These are phyloP conservation scores for Uloborus diversus DNA, from an alignment of 1,140 invertebrate species.

Conservation along the genomic window DNA sequence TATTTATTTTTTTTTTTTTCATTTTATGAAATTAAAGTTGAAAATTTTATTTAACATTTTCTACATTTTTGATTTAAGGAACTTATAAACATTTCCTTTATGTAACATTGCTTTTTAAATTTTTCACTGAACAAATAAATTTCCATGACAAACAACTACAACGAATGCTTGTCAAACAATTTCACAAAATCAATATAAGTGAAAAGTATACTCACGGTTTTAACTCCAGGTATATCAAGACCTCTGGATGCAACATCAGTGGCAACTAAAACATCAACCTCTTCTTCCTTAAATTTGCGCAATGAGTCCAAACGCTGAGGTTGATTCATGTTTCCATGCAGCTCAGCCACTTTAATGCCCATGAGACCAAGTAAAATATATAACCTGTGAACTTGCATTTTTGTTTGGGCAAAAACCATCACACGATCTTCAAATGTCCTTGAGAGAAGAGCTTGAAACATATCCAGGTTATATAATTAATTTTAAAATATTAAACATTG, in stretches of 20 bases:
- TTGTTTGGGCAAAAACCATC: conserved; percentile 97
- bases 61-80: too few relatives aligned
- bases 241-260: conserved; percentile 97
- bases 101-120: too few relatives aligned
- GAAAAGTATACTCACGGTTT: conserved; percentile 76
- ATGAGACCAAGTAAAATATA: conserved; percentile 90
- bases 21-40: too few relatives aligned
- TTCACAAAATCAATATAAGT: too few relatives aligned
- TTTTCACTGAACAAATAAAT: too few relatives aligned
- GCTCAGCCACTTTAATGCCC: conserved; percentile 85
- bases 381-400: conserved; percentile 90
- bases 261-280: conserved; percentile 90
- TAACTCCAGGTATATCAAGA: conserved; percentile 94
- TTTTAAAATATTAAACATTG: too few relatives aligned
- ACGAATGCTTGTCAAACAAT: too few relatives aligned
- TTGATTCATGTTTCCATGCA: conserved; percentile 96
- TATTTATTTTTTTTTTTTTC: too few relatives aligned
- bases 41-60: too few relatives aligned
- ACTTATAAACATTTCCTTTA: too few relatives aligned
- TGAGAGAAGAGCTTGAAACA: conserved; percentile 81
- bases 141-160: too few relatives aligned
- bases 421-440: conserved; percentile 91
- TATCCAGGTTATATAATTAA: too few relatives aligned
- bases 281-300: conserved; percentile 87
- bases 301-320: conserved; percentile 88